A percentile compares a stretch with the other conserved stretches of the same genome.
These are phyloP conservation scores for Parapristionchus giblindavisi DNA, from an alignment of 2,888 invertebrate genomes.

Conservation along the genomic window DNA sequence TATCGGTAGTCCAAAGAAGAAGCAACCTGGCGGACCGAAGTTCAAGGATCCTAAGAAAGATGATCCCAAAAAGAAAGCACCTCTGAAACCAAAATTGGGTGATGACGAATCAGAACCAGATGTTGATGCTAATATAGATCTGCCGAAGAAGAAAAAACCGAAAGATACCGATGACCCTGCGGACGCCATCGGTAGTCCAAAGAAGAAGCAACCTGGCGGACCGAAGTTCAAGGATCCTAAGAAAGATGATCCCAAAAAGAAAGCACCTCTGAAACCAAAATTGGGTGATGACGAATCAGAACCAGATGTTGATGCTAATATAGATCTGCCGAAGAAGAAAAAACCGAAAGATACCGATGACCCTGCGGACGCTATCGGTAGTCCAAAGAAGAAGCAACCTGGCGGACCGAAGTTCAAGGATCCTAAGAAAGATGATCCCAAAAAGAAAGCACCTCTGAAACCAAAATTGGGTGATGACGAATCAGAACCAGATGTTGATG, in stretches of 20 bases:
- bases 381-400: slow-evolving; percentile 13
- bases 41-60: slow-evolving; percentile 25
- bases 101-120: slow-evolving; percentile 12
- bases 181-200: not conserved
- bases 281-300: slow-evolving; percentile 26
- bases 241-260: not conserved
- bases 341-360: slow-evolving; percentile 13
- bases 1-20: not conserved
- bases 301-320: slow-evolving; percentile 16
- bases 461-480: slow-evolving; percentile 15
- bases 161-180: not conserved
- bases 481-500: slow-evolving; percentile 3
- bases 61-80: slow-evolving; percentile 14
- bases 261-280: not conserved
- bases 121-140: not conserved
- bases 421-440: slow-evolving; percentile 2
- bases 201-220: not conserved
- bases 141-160: not conserved
- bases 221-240: slow-evolving; percentile 16
- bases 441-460: not conserved
- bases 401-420: slow-evolving; percentile 22
- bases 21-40: slow-evolving; percentile 7
- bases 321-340: slow-evolving; percentile 1
- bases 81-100: not conserved
- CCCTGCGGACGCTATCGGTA: slow-evolving; percentile 1